Evolutionary conservation across 1,140 invertebrate species (phyloP), one percentile per base, ranked within the genome.

Genomic region (Paralvinella palmiformis): DNA sequence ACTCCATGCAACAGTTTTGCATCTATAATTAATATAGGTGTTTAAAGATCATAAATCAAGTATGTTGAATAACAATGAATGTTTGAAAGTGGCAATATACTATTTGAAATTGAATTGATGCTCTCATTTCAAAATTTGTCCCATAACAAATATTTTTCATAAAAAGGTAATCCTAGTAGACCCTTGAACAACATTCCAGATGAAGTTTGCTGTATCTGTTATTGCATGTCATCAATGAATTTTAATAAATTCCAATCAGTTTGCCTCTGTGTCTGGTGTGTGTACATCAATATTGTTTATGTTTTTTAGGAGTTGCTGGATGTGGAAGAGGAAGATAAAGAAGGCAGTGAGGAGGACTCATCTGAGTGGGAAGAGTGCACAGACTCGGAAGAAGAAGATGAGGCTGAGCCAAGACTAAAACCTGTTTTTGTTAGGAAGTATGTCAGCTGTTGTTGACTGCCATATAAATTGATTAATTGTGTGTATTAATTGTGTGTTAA

Each of bases 401-500:
- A 92, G 75, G 88, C 87, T 59, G 86, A 85, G 68, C 93, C 94
- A 0, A 83, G 94, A 62, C 84, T 99, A 6, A 99, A 98, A 75
- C 96, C 96, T 4, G 90, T 99, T 1, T 99, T 99, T 84, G 94
- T 99, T 0, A 84, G 91, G 65, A 97, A 96, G 75, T 83, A 79
- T 66, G 77, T 62, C 2, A n/a, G n/a, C n/a, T n/a, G n/a, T n/a
- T n/a, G n/a, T n/a, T n/a, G n/a, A n/a, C n/a, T n/a, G n/a, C n/a
- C n/a, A n/a, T n/a, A n/a, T n/a, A n/a, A n/a, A n/a, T n/a, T n/a
- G n/a, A n/a, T n/a, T n/a, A n/a, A n/a, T n/a, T n/a, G n/a, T n/a
- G n/a, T n/a, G n/a, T n/a, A n/a, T n/a, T n/a, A n/a, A n/a, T n/a
- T n/a, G n/a, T n/a, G n/a, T n/a, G n/a, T n/a, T n/a, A n/a, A n/a